These are phyloP conservation scores for Mechanitis messenoides DNA, from an alignment of 2,888 invertebrate genomes.

Conservation along the genomic window DNA sequence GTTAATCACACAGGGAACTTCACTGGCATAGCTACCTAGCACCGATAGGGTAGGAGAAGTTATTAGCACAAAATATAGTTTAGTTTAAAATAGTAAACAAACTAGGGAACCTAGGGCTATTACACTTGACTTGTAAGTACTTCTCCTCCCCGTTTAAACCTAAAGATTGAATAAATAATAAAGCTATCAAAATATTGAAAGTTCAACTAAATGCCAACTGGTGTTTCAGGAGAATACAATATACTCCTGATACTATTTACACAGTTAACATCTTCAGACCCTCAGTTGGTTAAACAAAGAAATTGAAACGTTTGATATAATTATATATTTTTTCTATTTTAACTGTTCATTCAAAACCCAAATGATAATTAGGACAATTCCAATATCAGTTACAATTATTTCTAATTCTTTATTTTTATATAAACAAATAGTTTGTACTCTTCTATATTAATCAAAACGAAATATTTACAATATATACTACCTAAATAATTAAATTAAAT, in stretches of 20 bases:
- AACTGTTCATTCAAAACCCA: too few species aligned
- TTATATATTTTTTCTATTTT: too few species aligned
- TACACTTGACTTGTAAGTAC: conserved; percentile 14
- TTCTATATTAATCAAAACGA: conserved; percentile 68
- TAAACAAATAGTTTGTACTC: conserved; percentile 71
- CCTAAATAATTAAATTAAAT: background rate
- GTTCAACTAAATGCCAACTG: conserved; percentile 14
- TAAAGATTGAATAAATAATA: conserved; percentile 31
- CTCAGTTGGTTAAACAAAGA: conserved; percentile 49
- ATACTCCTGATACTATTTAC: background rate
- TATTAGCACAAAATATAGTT: conserved; percentile 15
- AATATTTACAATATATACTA: conserved; percentile 54
- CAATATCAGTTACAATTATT: conserved; percentile 40
- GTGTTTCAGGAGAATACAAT: conserved; percentile 5
- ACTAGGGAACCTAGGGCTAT: conserved; percentile 15
- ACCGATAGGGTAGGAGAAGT: conserved; percentile 37
- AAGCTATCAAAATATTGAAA: conserved; percentile 42
- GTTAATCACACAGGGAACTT: conserved; percentile 29
- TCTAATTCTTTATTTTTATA: conserved; percentile 42
- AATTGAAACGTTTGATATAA: conserved; percentile 15
- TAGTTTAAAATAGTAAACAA: conserved; percentile 5
- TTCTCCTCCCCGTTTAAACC: conserved; percentile 28
- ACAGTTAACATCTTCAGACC: conserved; percentile 49
- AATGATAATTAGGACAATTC: conserved; percentile 5
- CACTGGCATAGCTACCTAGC: conserved; percentile 40